A percentile compares a stretch with the other conserved stretches of the same genome.
phyloP scores from a whole-genome alignment of 2,888 invertebrate species.

The Callimorpha dominula region DNA sequence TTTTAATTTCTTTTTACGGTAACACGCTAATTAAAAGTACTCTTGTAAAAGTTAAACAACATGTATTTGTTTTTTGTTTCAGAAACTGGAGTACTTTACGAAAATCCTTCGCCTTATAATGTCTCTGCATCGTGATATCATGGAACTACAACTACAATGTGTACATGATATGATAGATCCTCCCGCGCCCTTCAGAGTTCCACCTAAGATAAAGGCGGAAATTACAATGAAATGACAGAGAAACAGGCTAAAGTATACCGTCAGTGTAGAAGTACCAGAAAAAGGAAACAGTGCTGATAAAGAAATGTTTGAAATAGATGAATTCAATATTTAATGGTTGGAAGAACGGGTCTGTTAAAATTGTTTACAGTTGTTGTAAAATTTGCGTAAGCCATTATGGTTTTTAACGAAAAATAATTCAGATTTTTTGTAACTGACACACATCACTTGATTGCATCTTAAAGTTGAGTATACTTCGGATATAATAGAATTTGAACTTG shows the following conservation, averaged over 20 bases:
- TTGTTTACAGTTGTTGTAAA: background rate
- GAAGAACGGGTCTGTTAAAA: background rate
- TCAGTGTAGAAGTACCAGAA: slow-evolving; percentile 58
- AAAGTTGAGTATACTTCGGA: too few relatives aligned
- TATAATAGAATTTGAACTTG: too few relatives aligned
- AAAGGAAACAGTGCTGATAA: slow-evolving; percentile 30
- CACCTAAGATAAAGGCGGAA: slow-evolving; percentile 74
- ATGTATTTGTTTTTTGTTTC: slow-evolving; percentile 34
- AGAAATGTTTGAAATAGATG: slow-evolving; percentile 13
- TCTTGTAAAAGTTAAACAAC: background rate
- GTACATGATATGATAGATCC: slow-evolving; percentile 50
- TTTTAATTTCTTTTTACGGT: background rate
- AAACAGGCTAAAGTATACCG: slow-evolving; percentile 55
- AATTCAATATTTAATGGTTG: slow-evolving; percentile 6
- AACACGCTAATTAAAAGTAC: background rate
- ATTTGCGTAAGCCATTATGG: too few relatives aligned
- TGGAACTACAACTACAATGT: slow-evolving; percentile 76
- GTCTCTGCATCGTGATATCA: slow-evolving; percentile 79
- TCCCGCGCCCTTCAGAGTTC: slow-evolving; percentile 60
- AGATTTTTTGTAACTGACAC: too few relatives aligned
- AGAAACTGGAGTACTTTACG: slow-evolving; percentile 82
- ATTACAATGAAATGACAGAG: slow-evolving; percentile 78
- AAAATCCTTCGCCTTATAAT: slow-evolving; percentile 80
- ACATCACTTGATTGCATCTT: too few relatives aligned
- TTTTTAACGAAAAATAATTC: too few relatives aligned